These are phyloP conservation scores for Platorchestia sp. DNA, from an alignment of 1,140 invertebrate genomes.

Conservation along the genomic window DNA sequence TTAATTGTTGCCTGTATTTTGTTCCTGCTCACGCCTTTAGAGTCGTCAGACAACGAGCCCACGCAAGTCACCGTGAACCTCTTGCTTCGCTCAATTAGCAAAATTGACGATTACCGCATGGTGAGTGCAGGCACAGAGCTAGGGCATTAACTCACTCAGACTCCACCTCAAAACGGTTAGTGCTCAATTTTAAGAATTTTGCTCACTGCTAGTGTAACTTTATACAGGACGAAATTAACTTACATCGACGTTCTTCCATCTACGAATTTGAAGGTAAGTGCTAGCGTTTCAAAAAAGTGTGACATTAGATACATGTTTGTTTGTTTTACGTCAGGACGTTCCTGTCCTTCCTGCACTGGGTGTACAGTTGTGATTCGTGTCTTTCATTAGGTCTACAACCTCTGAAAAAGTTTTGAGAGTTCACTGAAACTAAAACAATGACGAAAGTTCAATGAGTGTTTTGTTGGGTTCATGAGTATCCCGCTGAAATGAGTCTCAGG, in stretches of 20 bases:
- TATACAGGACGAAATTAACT: not conserved
- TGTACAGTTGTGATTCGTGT: not conserved
- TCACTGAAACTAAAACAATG: not conserved
- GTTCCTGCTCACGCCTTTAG: constrained; percentile 42
- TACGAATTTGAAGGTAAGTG: not conserved
- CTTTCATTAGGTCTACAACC: no score
- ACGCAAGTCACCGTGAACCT: constrained; percentile 91
- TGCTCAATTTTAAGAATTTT: not conserved
- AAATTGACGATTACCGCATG: constrained; percentile 99
- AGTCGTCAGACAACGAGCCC: constrained; percentile 71
- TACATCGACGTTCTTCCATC: not conserved
- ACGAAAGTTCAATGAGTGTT: not conserved
- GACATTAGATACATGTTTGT: not conserved
- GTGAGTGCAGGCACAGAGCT: constrained; percentile 78
- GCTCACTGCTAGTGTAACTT: not conserved
- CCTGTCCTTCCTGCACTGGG: not conserved
- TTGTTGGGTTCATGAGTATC: not conserved
- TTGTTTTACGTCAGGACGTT: not conserved
- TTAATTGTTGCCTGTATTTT: constrained; percentile 30
- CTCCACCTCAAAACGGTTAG: not conserved
- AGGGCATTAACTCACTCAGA: not conserved
- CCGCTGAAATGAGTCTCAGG: not conserved
- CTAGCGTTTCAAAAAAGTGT: not conserved
- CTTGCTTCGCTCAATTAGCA: constrained; percentile 95
- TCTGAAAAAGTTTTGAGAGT: no score